A percentile compares a stretch with the other conserved stretches of the same genome.
Evolutionary conservation across 2,888 invertebrate genomes (phyloP).

Genomic region (Zygaena filipendulae): DNA sequence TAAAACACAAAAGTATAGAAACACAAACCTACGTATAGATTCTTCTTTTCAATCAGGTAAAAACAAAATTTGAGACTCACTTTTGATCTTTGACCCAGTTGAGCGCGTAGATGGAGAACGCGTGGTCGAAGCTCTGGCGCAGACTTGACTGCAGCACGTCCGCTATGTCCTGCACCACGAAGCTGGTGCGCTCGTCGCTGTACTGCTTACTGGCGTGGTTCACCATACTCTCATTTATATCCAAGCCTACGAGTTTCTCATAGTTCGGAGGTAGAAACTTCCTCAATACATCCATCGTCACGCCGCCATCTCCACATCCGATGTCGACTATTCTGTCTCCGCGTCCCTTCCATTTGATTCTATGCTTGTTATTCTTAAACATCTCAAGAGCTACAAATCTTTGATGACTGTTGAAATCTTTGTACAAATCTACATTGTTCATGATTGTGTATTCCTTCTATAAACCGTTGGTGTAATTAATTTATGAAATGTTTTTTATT

Average conservation of each 20-base stretch:
- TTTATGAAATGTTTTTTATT: too few species aligned
- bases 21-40: too few species aligned
- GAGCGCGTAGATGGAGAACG: slow-evolving; percentile 8
- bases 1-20: too few species aligned
- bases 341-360: neutral
- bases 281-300: neutral
- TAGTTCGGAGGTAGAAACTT: neutral
- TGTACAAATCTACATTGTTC: too few species aligned
- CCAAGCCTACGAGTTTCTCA: slow-evolving; percentile 6
- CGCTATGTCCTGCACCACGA: slow-evolving; percentile 5
- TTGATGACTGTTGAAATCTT: too few species aligned
- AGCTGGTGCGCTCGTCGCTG: slow-evolving; percentile 1
- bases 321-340: neutral
- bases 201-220: slow-evolving; percentile 5
- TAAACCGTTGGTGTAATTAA: too few species aligned
- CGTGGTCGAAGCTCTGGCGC: slow-evolving; percentile 7
- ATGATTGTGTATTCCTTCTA: too few species aligned
- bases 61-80: too few species aligned
- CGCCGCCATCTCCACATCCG: neutral
- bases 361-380: too few species aligned
- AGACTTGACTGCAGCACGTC: slow-evolving; percentile 2
- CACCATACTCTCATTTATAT: slow-evolving; percentile 5
- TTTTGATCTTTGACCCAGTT: slow-evolving; percentile 9
- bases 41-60: too few species aligned
- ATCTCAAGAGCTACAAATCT: too few species aligned